phyloP scores from a whole-genome alignment of 2,888 invertebrate genomes.

The Drosophila prolongata region DNA sequence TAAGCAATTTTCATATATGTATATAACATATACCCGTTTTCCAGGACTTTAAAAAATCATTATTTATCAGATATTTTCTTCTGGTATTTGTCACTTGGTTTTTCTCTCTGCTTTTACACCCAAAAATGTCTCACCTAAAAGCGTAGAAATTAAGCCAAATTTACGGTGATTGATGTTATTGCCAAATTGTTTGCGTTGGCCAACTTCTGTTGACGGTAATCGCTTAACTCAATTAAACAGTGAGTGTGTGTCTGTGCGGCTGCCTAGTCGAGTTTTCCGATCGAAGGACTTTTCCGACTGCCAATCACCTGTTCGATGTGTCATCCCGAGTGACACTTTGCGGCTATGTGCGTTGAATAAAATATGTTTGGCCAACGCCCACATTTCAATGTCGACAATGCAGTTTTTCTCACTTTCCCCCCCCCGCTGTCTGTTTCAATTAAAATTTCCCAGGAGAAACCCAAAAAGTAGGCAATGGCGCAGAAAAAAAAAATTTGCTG shows the following conservation, averaged over 20 bases:
- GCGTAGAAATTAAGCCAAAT: neutral
- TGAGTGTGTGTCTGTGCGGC: neutral
- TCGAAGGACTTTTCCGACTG: neutral
- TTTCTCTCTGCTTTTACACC: neutral
- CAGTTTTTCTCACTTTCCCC: slow-evolving; percentile 3
- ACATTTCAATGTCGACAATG: slow-evolving; percentile 2
- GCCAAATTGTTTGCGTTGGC: neutral
- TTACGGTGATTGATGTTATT: neutral
- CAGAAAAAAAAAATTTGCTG: neutral
- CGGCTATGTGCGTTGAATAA: slow-evolving; percentile 8
- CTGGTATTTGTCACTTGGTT: neutral
- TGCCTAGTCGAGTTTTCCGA: neutral
- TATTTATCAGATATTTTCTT: no score
- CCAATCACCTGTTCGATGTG: slow-evolving; percentile 15
- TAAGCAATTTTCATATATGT: no score
- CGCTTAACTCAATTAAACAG: slow-evolving; percentile 5
- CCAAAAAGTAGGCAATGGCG: neutral
- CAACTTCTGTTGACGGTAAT: neutral
- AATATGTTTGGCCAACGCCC: slow-evolving; percentile 14
- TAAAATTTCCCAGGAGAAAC: slow-evolving; percentile 2
- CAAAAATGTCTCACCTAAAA: neutral
- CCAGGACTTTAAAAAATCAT: no score
- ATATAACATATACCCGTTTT: no score
- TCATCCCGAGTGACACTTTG: slow-evolving; percentile 14
- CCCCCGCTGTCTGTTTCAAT: slow-evolving; percentile 11